These are phyloP conservation scores for Meteorus cinctellus DNA, from an alignment of 2,888 invertebrate species.

Conservation along the genomic window DNA sequence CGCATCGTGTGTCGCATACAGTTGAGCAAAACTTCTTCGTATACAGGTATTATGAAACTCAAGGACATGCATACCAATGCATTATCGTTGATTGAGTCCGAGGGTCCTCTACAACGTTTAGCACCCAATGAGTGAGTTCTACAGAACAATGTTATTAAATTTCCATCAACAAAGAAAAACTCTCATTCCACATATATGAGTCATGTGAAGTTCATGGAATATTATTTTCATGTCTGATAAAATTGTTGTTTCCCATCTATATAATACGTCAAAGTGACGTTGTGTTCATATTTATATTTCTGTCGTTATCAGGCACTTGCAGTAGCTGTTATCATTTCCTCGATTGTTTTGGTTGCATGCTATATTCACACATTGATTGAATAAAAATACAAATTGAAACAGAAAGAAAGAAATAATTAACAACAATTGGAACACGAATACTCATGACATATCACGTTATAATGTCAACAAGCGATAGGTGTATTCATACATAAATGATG, in stretches of 20 bases:
- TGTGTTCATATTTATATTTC: neutral
- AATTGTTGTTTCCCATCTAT: too few species aligned
- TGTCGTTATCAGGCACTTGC: neutral
- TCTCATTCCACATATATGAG: neutral
- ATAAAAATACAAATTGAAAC: too few species aligned
- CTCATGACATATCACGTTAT: too few species aligned
- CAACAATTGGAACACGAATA: too few species aligned
- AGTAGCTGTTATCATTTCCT: neutral
- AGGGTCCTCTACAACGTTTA: slow-evolving; percentile 52
- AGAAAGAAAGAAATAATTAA: too few species aligned
- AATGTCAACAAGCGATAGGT: too few species aligned
- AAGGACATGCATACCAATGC: slow-evolving; percentile 57
- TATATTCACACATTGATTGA: too few species aligned
- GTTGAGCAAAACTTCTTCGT: neutral
- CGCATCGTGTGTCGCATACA: slow-evolving; percentile 3
- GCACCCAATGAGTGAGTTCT: slow-evolving; percentile 65
- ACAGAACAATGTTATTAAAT: neutral
- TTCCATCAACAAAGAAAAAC: neutral
- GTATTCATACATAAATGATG: neutral
- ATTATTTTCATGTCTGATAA: neutral
- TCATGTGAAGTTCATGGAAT: neutral
- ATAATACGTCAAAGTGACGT: slow-evolving; percentile 4
- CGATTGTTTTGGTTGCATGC: too few species aligned
- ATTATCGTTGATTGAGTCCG: slow-evolving; percentile 53
- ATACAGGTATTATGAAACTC: slow-evolving; percentile 57